phyloP scores from a whole-genome alignment of 2,113 vertebrate species.

The Ancistrus triradiatus region DNA sequence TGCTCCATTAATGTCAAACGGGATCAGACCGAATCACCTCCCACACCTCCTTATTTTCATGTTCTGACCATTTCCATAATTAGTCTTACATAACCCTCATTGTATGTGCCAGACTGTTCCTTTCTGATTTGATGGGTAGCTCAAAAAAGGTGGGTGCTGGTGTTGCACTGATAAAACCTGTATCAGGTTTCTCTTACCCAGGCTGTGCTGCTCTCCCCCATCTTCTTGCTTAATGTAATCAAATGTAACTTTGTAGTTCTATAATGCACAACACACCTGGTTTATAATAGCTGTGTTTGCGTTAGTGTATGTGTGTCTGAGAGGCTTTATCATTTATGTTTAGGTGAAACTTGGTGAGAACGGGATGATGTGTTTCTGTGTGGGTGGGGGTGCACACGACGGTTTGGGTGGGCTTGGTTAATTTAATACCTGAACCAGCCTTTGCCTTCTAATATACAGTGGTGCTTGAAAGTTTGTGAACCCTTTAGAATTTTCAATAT shows the following conservation, averaged over 20 bases:
- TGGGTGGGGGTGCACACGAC: too few species aligned
- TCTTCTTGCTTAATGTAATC: conserved; percentile 52
- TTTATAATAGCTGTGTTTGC: neutral
- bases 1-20: conserved; percentile 23
- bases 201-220: conserved; percentile 11
- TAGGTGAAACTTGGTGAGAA: too few species aligned
- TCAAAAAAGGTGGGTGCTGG: conserved; percentile 25
- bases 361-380: too few species aligned
- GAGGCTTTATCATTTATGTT: too few species aligned
- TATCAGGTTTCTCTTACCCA: conserved; percentile 38
- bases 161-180: neutral
- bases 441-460: too few species aligned
- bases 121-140: conserved; percentile 36
- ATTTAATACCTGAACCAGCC: too few species aligned
- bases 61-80: conserved; percentile 29
- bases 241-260: conserved; percentile 57
- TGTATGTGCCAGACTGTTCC: conserved; percentile 2
- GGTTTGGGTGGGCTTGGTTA: too few species aligned
- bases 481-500: too few species aligned
- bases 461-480: too few species aligned
- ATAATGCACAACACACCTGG: conserved; percentile 19
- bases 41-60: conserved; percentile 17
- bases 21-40: conserved; percentile 8
- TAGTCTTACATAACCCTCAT: conserved; percentile 29
- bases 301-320: too few species aligned